Evolutionary conservation across 1,140 invertebrate genomes (phyloP).

Genomic region (Whitmania pigra): DNA sequence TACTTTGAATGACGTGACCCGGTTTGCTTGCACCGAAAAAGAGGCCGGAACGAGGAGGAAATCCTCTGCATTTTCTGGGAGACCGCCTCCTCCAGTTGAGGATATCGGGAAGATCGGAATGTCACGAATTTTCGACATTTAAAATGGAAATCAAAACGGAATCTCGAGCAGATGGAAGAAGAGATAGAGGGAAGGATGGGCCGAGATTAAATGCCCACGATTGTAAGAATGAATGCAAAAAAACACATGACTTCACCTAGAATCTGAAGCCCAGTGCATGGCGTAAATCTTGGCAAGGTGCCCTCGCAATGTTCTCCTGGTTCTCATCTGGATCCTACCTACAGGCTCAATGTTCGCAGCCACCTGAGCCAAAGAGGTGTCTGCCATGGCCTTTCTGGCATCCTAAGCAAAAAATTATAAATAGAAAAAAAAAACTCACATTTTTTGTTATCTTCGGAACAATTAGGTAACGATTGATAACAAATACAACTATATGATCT

Average conservation of each 20-base stretch:
- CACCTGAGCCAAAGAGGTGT: slow-evolving; percentile 83
- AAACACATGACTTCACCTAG: slow-evolving; percentile 45
- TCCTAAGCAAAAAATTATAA: slow-evolving; percentile 53
- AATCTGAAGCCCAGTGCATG: slow-evolving; percentile 97
- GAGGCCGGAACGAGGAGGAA: too few species aligned
- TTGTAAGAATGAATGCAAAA: neutral
- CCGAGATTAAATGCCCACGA: neutral
- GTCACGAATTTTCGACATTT: too few species aligned
- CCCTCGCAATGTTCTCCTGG: slow-evolving; percentile 80
- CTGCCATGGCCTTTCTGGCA: slow-evolving; percentile 89
- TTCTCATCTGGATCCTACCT: slow-evolving; percentile 94
- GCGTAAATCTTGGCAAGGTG: slow-evolving; percentile 98
- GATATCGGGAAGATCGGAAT: too few species aligned
- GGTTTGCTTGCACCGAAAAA: too few species aligned
- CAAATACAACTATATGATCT: too few species aligned
- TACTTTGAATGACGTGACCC: too few species aligned
- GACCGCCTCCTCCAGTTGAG: too few species aligned
- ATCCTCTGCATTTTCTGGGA: too few species aligned
- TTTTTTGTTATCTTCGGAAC: neutral
- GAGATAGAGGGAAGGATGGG: too few species aligned
- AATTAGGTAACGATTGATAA: too few species aligned
- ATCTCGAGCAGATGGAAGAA: too few species aligned
- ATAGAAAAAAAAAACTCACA: neutral
- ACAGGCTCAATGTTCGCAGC: slow-evolving; percentile 85
- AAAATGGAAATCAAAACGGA: too few species aligned